Base-by-base conservation (phyloP, 30 jellyfish, hydroid and myxozoan genomes). In the Chrysaora quinquecirrha region DNA sequence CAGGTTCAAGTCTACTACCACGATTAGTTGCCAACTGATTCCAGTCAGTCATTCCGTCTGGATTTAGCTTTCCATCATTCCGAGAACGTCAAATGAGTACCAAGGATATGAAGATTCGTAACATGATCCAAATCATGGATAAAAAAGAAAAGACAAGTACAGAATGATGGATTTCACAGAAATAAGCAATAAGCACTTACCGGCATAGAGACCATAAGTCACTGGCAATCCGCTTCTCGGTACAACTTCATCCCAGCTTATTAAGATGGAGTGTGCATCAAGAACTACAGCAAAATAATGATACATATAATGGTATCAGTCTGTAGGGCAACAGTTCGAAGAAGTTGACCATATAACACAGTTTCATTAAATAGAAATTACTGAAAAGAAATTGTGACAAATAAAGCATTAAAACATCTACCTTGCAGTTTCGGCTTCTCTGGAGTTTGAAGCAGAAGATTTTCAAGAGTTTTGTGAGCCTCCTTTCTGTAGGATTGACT, bases 391-490 rank as follows among this genome's bases (percentile, higher is more conserved):
- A n/a, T n/a, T n/a, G n/a, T n/a, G n/a, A 38, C 54, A 38, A 38
- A 38, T 14, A 38, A 38, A n/a, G 54, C 54, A 38, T 38, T 3
- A 3, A 52, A 52, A 7, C n/a, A 66, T 32, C 19, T 34, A 90
- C 97, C 97, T 64, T 90, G 75, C n/a, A 90, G 84, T 21, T 46
- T 63, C 0, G 97, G 97, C 23, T 90, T 52, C 24, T 84, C 94
- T 32, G 97, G 97, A 3, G 88, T 78, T 30, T 86, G 89, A 20
- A 90, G 75, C 87, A 90, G 78, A 2, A 90, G 89, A 43, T 80
- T 88, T 34, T 90, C 73, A 58, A 90, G 34, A 21, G 97, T 90
- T 58, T 69, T 46, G 56, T 25, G 80, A 11, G 96, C 97, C 47
- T 90, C 96, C 23, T 64, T 52, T 34, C 97, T 35, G 61, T 84